These are phyloP conservation scores for Camponotus floridanus DNA, from an alignment of 1,140 invertebrate genomes.

Conservation along the genomic window DNA sequence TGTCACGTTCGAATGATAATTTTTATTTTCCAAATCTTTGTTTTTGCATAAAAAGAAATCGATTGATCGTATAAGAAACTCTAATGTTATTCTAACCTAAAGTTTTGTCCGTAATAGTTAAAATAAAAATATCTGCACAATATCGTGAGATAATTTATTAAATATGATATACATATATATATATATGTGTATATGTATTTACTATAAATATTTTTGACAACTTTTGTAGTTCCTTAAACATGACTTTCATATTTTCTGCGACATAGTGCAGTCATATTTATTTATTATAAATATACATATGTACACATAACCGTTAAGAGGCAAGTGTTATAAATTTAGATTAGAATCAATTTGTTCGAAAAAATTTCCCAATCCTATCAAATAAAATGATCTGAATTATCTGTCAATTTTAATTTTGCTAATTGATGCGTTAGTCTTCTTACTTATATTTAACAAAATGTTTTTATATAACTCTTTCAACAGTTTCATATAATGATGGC, in stretches of 20 bases:
- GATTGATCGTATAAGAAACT: too few relatives aligned
- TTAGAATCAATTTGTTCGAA: slow-evolving; percentile 5
- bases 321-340: slow-evolving; percentile 4
- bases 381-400: not conserved
- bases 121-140: too few relatives aligned
- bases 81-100: too few relatives aligned
- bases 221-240: too few relatives aligned
- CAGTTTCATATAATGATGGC: not conserved
- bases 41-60: too few relatives aligned
- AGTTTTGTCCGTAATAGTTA: too few relatives aligned
- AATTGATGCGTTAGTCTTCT: slow-evolving; percentile 28
- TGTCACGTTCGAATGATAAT: too few relatives aligned
- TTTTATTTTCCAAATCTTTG: too few relatives aligned
- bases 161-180: too few relatives aligned
- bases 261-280: slow-evolving; percentile 56
- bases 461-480: not conserved
- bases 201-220: too few relatives aligned
- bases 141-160: too few relatives aligned
- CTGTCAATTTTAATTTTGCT: not conserved
- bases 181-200: too few relatives aligned
- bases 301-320: slow-evolving; percentile 60
- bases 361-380: not conserved
- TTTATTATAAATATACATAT: slow-evolving; percentile 73
- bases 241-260: slow-evolving; percentile 29
- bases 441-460: slow-evolving; percentile 28